Conservation (phyloP, 2,797 vertebrate genomes). For the Chrosomus eos region DNA sequence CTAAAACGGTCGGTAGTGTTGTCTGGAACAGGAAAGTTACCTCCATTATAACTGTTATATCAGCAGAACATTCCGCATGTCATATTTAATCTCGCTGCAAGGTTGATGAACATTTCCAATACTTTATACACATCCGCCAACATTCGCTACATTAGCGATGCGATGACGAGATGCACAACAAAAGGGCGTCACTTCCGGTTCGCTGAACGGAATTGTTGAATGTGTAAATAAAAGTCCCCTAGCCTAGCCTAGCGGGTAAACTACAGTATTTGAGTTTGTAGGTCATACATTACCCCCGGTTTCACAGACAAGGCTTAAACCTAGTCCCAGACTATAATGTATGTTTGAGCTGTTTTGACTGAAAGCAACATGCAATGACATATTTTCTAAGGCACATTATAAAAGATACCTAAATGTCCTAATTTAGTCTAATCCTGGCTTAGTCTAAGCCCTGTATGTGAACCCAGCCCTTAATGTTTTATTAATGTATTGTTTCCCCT, state of each 20-base stretch:
- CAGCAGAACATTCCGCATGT: neutral
- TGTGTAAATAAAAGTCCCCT: conserved; percentile 27
- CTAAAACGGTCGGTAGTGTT: neutral
- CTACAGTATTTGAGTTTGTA: neutral
- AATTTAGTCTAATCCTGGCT: no score
- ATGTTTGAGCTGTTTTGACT: no score
- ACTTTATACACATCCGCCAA: conserved; percentile 43
- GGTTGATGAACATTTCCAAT: conserved; percentile 43
- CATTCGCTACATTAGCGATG: neutral
- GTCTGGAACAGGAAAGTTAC: neutral
- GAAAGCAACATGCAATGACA: no score
- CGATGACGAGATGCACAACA: conserved; percentile 13
- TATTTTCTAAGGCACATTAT: no score
- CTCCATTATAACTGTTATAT: neutral
- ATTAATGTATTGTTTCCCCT: no score
- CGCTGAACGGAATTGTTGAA: neutral
- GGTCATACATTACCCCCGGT: no score
- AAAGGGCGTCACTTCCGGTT: conserved; percentile 37
- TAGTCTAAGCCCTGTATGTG: no score
- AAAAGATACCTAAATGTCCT: no score
- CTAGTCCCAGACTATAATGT: no score
- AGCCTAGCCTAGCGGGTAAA: neutral
- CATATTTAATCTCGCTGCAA: neutral
- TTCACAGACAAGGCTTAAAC: no score
- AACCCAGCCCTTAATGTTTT: no score